Evolutionary conservation across 2,888 invertebrate species (phyloP), one percentile per base, ranked within the genome.

Genomic region (Drosophila pseudotalamancana): DNA sequence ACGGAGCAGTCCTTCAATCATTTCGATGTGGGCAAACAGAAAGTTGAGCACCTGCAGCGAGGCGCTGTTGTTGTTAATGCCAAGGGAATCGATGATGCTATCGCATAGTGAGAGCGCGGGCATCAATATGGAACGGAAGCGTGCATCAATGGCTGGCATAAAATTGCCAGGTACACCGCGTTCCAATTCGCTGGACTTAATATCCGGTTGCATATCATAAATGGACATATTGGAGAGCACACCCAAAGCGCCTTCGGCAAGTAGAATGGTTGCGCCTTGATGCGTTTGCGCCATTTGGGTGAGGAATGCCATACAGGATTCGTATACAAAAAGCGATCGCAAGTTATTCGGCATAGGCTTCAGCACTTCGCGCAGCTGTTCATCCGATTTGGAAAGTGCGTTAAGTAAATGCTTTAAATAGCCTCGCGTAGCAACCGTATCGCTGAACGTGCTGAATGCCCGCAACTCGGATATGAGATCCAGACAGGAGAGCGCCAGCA

Each of bases 331-430:
- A 0, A 98, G 91, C 0, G 95, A 94, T 55, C 95, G 94, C 37
- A 97, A 92, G 2, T 94, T 94, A 45, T 94, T 93, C 0, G 95
- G 94, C 69, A 92, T 93, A 11, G 94, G 93, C 77, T 95, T 94
- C 39, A 96, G 86, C n/a, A 95, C 93, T 88, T 92, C 88, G 6
- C 90, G 89, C 5, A 97, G 90, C 16, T 94, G 93, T 40, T 93
- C 94, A 87, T 97, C 96, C 29, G 96, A 95, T 61, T 95, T 95
- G 62, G 95, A 89, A 57, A 98, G 91, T 63, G 96, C 95, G 80
- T 97, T 96, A 21, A 98, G 95, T 48, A 98, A 93, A 79, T 96
- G 96, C 79, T 96, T 94, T 64, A 98, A 90, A 85, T 97, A 97
- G 0, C 96, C 93, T 48, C 93, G 92, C 53, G 93, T 92, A 0